Evolutionary conservation across 2,797 vertebrate genomes (phyloP).

Genomic region (Furcifer pardalis): DNA sequence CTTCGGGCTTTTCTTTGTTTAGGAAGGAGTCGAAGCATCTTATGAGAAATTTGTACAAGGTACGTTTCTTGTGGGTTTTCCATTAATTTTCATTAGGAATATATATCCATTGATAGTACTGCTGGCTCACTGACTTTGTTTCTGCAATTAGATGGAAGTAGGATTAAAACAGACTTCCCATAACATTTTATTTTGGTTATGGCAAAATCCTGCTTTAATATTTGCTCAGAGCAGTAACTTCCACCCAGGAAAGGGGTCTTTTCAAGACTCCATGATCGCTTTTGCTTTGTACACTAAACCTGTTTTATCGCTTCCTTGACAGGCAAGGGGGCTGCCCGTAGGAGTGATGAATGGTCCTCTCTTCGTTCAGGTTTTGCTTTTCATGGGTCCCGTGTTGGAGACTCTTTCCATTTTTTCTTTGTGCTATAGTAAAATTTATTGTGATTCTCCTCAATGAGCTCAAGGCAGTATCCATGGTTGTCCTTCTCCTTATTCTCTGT

Average conservation of each 20-base stretch:
- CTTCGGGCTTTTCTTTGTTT: neutral
- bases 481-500: too few relatives aligned
- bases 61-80: neutral
- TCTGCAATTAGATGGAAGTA: neutral
- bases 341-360: neutral
- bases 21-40: neutral
- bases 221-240: neutral
- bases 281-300: neutral
- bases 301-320: neutral
- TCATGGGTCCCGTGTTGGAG: too few relatives aligned
- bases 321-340: neutral
- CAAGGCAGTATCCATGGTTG: too few relatives aligned
- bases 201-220: neutral
- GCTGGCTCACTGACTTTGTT: neutral
- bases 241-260: neutral
- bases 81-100: neutral
- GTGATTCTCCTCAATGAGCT: too few relatives aligned
- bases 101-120: too few relatives aligned
- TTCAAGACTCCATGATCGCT: neutral
- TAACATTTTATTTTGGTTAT: neutral
- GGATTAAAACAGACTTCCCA: neutral
- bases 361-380: too few relatives aligned
- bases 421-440: too few relatives aligned
- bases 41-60: conserved; percentile 31
- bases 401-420: too few relatives aligned